Conservation (phyloP, 1,140 invertebrate genomes). For the Nixonia krombeini region DNA sequence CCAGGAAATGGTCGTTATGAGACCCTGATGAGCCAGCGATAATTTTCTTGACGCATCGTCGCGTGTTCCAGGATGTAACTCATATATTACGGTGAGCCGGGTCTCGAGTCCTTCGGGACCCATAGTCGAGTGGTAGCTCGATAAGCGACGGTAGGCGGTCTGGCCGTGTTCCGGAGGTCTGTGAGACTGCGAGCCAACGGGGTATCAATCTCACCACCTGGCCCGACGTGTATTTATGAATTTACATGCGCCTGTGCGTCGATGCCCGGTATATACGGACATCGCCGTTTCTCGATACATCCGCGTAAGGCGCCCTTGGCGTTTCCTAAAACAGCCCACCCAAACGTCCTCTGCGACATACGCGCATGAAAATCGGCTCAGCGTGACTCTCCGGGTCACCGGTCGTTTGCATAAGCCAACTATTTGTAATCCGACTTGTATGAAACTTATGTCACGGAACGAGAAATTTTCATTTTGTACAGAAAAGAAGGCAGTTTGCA, state of each 20-base stretch:
- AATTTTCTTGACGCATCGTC: slow-evolving; percentile 23
- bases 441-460: too few relatives aligned
- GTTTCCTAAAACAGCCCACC: neutral
- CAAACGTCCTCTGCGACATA: too few relatives aligned
- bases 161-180: slow-evolving; percentile 11
- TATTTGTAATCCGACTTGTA: too few relatives aligned
- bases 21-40: slow-evolving; percentile 5
- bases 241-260: neutral
- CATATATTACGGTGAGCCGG: slow-evolving; percentile 18
- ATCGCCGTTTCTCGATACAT: neutral
- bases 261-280: neutral
- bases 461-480: too few relatives aligned
- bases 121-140: slow-evolving; percentile 18
- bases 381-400: too few relatives aligned
- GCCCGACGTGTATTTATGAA: slow-evolving; percentile 10
- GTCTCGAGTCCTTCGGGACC: slow-evolving; percentile 7
- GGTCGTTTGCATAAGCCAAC: too few relatives aligned
- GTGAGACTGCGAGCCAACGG: neutral
- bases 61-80: slow-evolving; percentile 29
- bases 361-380: too few relatives aligned
- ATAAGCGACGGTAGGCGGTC: slow-evolving; percentile 33
- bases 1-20: neutral
- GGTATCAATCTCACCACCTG: slow-evolving; percentile 33
- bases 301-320: neutral
- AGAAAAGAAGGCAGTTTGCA: too few relatives aligned